A percentile compares a stretch with the other conserved stretches of the same genome.
These are phyloP conservation scores for Bombus haemorrhoidalis DNA, from an alignment of 1,140 invertebrate species.

Conservation along the genomic window DNA sequence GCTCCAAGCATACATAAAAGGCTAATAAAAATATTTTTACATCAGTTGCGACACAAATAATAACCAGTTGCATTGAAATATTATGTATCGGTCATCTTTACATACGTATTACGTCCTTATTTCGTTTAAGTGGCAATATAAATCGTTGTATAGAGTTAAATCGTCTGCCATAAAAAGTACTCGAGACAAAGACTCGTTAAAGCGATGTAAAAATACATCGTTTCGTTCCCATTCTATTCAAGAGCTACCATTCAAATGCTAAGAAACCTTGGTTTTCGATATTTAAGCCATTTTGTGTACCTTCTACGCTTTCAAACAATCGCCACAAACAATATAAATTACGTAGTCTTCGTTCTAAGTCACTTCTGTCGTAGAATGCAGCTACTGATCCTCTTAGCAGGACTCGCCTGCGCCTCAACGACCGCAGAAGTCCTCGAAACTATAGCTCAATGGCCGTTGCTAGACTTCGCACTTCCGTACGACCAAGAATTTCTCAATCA, in stretches of 20 bases:
- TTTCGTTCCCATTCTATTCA: no score
- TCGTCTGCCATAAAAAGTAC: background rate
- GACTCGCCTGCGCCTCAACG: background rate
- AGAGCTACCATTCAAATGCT: background rate
- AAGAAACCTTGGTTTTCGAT: no score
- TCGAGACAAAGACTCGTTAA: background rate
- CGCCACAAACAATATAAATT: background rate
- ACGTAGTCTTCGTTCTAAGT: background rate
- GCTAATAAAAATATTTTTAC: background rate
- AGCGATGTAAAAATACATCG: background rate
- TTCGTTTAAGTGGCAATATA: background rate
- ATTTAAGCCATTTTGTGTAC: no score
- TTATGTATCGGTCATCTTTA: background rate
- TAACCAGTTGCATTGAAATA: background rate
- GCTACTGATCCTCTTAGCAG: conserved; percentile 16
- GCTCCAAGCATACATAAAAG: no score
- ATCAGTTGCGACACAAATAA: background rate
- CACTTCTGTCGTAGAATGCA: background rate
- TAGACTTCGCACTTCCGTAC: conserved; percentile 87
- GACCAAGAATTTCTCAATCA: conserved; percentile 83
- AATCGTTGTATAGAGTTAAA: background rate
- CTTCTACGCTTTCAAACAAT: no score
- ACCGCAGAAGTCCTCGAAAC: conserved; percentile 83
- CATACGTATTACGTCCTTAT: background rate
- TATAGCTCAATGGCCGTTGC: conserved; percentile 88